Evolutionary conservation across 2,113 vertebrate species (phyloP), one percentile per base, ranked within the genome.

Genomic region (Hippocampus zosterae): DNA sequence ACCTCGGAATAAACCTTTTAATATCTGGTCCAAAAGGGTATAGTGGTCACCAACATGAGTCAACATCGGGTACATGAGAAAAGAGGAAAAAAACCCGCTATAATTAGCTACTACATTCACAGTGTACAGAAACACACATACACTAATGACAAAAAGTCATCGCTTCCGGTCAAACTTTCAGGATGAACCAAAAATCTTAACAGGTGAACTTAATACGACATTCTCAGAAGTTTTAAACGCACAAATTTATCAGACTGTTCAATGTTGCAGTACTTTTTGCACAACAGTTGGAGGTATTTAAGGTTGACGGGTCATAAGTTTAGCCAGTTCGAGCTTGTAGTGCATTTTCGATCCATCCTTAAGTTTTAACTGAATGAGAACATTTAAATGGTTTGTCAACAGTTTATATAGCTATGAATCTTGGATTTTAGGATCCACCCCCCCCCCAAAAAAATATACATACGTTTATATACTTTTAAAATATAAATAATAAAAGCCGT

Each of bases 71-170:
- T 29, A 25, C 53, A 33, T 25, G n/a, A 25, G 5, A 27, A 65
- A 68, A 62, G 13, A 64, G 19, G 2, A 29, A 70, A 11, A 29
- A 21, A 2, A n/a, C n/a, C n/a, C 5, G 6, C 53, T 41, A 72
- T 56, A 13, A 52, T 67, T 44, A 23, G 15, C 3, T 10, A 56
- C 40, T 61, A 65, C 67, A 77, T 77, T 64, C 68, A 61, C 11
- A 62, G 3, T 37, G 0, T 55, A 19, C 1, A 13, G n/a, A 67
- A 8, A 16, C 13, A 21, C 56, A 44, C 8, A 55, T n/a, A 21
- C 52, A 11, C 21, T 3, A 55, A n/a, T 55, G 21, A 55, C n/a
- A 23, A 55, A 55, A 55, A 55, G 2, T 9, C 23, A 4, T 7
- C 1, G 23, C 52, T 23, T 55, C 23, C 10, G 50, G 6, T 7